phyloP scores from a whole-genome alignment of 2,113 vertebrate species.

The Pteropus alecto region DNA sequence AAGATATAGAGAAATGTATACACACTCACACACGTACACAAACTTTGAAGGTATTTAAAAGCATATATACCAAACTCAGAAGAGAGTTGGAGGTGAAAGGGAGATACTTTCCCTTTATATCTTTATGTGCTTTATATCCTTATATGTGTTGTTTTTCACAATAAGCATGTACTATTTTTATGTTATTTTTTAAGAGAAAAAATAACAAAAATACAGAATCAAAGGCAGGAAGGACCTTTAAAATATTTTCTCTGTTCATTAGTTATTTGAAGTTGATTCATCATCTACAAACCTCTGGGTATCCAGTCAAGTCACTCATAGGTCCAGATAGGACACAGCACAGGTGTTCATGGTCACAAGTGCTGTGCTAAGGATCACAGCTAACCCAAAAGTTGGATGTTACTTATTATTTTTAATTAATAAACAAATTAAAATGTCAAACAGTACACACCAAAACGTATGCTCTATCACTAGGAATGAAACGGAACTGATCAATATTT shows the following conservation, averaged over 20 bases:
- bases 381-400: not conserved
- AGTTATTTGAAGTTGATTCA: not conserved
- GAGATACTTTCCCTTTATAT: not conserved
- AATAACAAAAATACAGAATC: not conserved
- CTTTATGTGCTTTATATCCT: not conserved
- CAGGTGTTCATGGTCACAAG: not conserved
- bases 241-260: not conserved
- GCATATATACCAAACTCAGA: not conserved
- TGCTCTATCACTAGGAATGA: not conserved
- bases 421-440: not conserved
- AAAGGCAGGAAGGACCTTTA: not conserved
- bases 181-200: not conserved
- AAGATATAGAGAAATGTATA: not conserved
- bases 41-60: not conserved
- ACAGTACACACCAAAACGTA: not conserved
- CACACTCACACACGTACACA: fast-evolving
- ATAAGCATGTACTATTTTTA: not conserved
- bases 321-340: not conserved
- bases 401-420: not conserved
- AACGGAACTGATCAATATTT: not conserved
- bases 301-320: not conserved
- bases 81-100: not conserved
- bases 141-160: not conserved
- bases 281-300: not conserved
- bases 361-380: not conserved